phyloP scores from a whole-genome alignment of 1,140 invertebrate species.

The Plodia interpunctella region DNA sequence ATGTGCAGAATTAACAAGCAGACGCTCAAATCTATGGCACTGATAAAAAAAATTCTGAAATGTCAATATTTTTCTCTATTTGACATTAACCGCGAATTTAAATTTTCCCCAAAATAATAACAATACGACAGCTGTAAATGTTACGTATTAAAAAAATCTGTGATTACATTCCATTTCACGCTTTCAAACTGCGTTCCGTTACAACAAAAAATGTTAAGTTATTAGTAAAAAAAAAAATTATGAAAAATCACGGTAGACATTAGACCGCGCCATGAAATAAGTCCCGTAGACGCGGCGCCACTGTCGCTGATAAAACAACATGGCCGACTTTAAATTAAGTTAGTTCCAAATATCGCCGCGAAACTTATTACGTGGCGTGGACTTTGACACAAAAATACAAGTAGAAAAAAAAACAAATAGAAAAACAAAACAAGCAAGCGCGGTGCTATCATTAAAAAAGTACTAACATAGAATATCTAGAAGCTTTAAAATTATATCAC shows the following conservation, averaged over 20 bases:
- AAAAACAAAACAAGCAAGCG: slow-evolving; percentile 18
- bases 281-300: no score
- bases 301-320: no score
- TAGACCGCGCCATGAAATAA: no score
- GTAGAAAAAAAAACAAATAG: slow-evolving; percentile 11
- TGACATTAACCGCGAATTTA: background rate
- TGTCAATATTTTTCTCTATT: background rate
- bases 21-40: slow-evolving; percentile 2
- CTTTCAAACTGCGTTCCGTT: background rate
- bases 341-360: no score
- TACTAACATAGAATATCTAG: slow-evolving; percentile 18
- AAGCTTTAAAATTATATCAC: slow-evolving; percentile 30
- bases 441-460: slow-evolving; percentile 16
- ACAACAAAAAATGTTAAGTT: background rate
- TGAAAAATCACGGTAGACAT: slow-evolving; percentile 3
- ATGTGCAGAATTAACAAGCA: background rate
- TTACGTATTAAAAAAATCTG: background rate
- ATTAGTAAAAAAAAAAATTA: slow-evolving; percentile 9
- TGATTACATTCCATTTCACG: background rate
- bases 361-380: no score
- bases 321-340: no score
- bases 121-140: background rate
- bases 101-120: background rate
- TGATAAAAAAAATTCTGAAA: background rate
- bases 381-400: slow-evolving; percentile 11